Base-by-base conservation (phyloP, 2,113 vertebrate species). In the Polypterus bichir region DNA sequence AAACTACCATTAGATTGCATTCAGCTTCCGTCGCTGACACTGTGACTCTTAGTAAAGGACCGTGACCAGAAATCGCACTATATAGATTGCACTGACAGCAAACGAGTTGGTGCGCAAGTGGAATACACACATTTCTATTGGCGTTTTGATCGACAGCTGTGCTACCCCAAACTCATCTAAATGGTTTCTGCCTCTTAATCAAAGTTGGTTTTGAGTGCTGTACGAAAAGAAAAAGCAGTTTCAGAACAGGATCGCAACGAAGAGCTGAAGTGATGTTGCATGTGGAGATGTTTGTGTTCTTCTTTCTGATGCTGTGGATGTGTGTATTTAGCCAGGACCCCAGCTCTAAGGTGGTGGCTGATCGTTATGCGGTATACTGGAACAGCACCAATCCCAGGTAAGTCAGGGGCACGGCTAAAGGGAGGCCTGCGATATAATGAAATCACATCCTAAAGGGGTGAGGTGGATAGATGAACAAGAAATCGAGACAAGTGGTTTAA, bases 341-440 rank as follows among this genome's bases (percentile, higher is more conserved):
- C 67, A 87, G 93, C 80, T 90, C 92, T 83, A 97, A 96, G 86
- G 88, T 88, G 81, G 91, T 92, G 76, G 94, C 94, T 60, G 94
- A 97, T 79, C 92, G 94, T 82, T 97, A 94, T 79, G 93, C 94
- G 61, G 94, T 97, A 79, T 94, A 91, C 86, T 97, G 94, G 94
- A 97, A 97, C 90, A 90, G 91, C 79, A 92, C 87, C 86, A 97
- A 97, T 82, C 85, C 91, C 81, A 95, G 91, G 94, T 88, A 81
- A 85, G 86, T 69, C 66, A 64, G 68, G 57, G 65, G 65, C 60
- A 71, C 54, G 52, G 9, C 44, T 49, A 27, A 27, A 62, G 52
- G 11, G 48, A 54, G 55, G 57, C 56, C 55, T 57, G 5, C 58
- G 49, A 44, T 27, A 27, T 27, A 27, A 27, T 27, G 27, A 27